A percentile compares a stretch with the other conserved stretches of the same genome.
phyloP scores from a whole-genome alignment of 2,888 invertebrate genomes.

The Drosophila mimetica region DNA sequence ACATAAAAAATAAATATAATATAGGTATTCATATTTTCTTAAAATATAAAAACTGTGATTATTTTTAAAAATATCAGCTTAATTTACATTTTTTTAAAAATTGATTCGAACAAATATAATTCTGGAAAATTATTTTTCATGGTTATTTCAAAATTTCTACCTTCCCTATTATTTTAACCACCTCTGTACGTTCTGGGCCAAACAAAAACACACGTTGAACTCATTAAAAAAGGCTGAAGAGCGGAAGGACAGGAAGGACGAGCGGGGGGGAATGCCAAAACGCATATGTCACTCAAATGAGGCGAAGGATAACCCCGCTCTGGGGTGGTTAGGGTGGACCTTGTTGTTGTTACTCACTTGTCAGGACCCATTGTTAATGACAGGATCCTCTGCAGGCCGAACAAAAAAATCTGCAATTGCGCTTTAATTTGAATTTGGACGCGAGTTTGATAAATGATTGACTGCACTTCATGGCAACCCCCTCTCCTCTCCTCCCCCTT shows the following conservation, averaged over 20 bases:
- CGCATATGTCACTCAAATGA: conserved; percentile 78
- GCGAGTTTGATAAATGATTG: conserved; percentile 82
- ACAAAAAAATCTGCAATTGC: conserved; percentile 40
- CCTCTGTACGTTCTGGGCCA: conserved; percentile 61
- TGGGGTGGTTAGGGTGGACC: conserved; percentile 37
- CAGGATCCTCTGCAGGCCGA: conserved; percentile 49
- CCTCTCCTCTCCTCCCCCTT: not conserved
- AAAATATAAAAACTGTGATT: too few relatives aligned
- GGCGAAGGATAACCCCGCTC: conserved; percentile 48
- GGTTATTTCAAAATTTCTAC: too few relatives aligned
- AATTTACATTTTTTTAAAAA: not conserved
- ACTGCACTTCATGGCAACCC: conserved; percentile 9
- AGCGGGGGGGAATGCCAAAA: conserved; percentile 28
- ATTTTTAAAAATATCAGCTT: too few relatives aligned
- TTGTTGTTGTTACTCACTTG: conserved; percentile 60
- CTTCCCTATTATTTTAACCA: not conserved
- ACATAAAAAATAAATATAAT: too few relatives aligned
- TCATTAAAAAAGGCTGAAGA: conserved; percentile 64
- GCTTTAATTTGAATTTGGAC: conserved; percentile 81
- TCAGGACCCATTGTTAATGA: conserved; percentile 72
- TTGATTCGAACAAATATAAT: too few relatives aligned
- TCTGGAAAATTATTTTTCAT: too few relatives aligned
- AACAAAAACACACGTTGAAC: conserved; percentile 74
- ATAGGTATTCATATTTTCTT: too few relatives aligned
- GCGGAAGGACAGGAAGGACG: conserved; percentile 14